Evolutionary conservation across 2,888 invertebrate species (phyloP).

Genomic region (Odontocolon sp.): DNA sequence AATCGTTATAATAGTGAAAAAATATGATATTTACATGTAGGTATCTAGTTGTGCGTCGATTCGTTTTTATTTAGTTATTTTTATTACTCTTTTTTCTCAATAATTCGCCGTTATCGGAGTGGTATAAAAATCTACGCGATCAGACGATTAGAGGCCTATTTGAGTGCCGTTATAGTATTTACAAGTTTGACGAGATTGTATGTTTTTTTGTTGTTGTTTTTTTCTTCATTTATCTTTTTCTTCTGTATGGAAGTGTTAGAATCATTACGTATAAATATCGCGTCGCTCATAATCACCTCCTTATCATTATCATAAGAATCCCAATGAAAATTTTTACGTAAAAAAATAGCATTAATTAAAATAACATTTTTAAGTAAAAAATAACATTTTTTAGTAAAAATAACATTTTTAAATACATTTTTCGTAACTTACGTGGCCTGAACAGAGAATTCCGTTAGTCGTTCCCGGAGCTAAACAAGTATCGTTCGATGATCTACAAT

Average conservation of each 20-base stretch:
- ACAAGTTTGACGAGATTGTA: slow-evolving; percentile 62
- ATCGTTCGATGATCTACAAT: slow-evolving; percentile 89
- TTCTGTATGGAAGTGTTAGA: slow-evolving; percentile 46
- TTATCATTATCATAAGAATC: slow-evolving; percentile 26
- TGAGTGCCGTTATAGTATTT: slow-evolving; percentile 62
- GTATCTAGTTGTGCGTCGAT: slow-evolving; percentile 78
- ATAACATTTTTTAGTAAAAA: no score
- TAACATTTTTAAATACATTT: slow-evolving; percentile 3
- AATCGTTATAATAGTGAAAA: slow-evolving; percentile 74
- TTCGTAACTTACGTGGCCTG: slow-evolving; percentile 75
- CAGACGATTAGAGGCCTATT: slow-evolving; percentile 67
- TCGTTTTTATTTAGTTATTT: slow-evolving; percentile 71
- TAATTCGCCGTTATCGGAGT: slow-evolving; percentile 63
- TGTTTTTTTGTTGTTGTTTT: slow-evolving; percentile 15
- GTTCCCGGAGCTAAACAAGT: slow-evolving; percentile 88
- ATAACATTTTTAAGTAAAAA: no score
- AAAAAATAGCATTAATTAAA: no score
- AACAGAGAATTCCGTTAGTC: slow-evolving; percentile 74
- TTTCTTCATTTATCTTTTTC: slow-evolving; percentile 30
- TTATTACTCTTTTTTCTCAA: slow-evolving; percentile 48
- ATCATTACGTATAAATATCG: slow-evolving; percentile 31
- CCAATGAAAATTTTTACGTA: no score
- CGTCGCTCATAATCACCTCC: slow-evolving; percentile 7
- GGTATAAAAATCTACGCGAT: slow-evolving; percentile 79
- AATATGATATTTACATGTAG: slow-evolving; percentile 80